phyloP scores from a whole-genome alignment of 2,888 invertebrate species.

The Stegophylla sp. region DNA sequence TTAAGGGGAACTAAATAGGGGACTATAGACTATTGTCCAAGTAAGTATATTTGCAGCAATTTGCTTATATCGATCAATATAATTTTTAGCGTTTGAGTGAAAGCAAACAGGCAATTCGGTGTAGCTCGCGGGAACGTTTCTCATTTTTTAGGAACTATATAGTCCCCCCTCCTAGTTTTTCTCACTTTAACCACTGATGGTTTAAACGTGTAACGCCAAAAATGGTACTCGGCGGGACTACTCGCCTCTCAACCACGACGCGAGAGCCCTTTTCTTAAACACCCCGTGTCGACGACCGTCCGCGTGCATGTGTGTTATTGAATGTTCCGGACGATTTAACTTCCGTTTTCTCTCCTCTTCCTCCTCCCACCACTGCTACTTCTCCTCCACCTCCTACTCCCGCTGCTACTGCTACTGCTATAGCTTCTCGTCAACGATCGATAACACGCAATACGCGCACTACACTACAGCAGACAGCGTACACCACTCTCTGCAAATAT shows the following conservation, averaged over 20 bases:
- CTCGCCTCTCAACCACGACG: not conserved
- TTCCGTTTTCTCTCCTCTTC: not conserved
- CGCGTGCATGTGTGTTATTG: not conserved
- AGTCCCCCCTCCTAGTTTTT: too few relatives aligned
- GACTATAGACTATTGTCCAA: too few relatives aligned
- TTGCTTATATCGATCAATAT: too few relatives aligned
- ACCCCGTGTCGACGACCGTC: not conserved
- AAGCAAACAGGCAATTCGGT: too few relatives aligned
- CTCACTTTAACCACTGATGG: too few relatives aligned
- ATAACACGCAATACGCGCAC: not conserved
- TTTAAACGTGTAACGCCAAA: not conserved
- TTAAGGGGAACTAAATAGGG: too few relatives aligned
- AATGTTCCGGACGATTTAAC: constrained; percentile 1
- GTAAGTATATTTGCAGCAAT: too few relatives aligned
- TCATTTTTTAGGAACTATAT: too few relatives aligned
- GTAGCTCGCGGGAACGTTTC: too few relatives aligned
- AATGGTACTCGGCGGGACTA: not conserved
- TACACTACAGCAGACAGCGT: not conserved
- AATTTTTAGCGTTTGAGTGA: too few relatives aligned
- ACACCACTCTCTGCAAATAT: too few relatives aligned
- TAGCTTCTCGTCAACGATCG: not conserved
- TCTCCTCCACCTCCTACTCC: not conserved
- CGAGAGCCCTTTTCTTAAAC: not conserved
- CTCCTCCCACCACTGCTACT: not conserved
- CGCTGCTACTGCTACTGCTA: too few relatives aligned